These are phyloP conservation scores for Sebastes jordani DNA, from an alignment of 2,797 vertebrate genomes.

Conservation along the genomic window DNA sequence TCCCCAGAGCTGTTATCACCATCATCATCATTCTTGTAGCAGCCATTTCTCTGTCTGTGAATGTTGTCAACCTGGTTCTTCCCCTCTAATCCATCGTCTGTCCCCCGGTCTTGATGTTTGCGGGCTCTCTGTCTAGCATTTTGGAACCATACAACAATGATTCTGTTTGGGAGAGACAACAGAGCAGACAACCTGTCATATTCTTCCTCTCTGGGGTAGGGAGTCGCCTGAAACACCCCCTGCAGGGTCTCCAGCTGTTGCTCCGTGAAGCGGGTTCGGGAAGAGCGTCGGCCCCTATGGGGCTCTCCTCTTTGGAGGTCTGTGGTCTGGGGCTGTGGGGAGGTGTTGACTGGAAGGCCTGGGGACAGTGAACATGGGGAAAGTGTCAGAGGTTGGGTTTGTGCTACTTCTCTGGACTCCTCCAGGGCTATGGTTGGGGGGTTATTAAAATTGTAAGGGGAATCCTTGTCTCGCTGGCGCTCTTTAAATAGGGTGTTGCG, in stretches of 20 bases:
- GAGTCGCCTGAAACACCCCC: constrained; percentile 96
- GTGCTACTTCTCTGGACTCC: constrained; percentile 87
- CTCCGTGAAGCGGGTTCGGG: constrained; percentile 95
- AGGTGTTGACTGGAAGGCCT: constrained; percentile 42
- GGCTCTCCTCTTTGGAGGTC: constrained; percentile 89
- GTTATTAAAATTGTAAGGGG: constrained; percentile 98
- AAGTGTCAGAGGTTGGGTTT: constrained; percentile 79
- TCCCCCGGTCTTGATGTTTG: constrained; percentile 89
- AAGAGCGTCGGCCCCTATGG: constrained; percentile 92
- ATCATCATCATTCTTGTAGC: constrained; percentile 88
- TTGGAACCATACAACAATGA: constrained; percentile 99
- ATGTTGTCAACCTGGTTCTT: constrained; percentile 82
- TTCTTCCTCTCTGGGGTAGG: constrained; percentile 98
- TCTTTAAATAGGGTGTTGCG: constrained; percentile 99
- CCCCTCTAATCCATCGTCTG: constrained; percentile 64
- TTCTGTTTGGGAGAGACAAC: constrained; percentile 91
- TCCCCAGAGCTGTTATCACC: constrained; percentile 68
- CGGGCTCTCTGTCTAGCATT: constrained; percentile 97
- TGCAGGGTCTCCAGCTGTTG: constrained; percentile 95
- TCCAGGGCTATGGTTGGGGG: constrained; percentile 94
- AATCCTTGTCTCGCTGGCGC: constrained; percentile 98
- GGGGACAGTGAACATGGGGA: constrained; percentile 70
- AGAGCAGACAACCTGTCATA: constrained; percentile 94
- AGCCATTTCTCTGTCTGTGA: constrained; percentile 90
- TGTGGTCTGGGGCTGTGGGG: constrained; percentile 67